These are phyloP conservation scores for Hassar affinis DNA, from an alignment of 2,113 vertebrate genomes.

Conservation along the genomic window DNA sequence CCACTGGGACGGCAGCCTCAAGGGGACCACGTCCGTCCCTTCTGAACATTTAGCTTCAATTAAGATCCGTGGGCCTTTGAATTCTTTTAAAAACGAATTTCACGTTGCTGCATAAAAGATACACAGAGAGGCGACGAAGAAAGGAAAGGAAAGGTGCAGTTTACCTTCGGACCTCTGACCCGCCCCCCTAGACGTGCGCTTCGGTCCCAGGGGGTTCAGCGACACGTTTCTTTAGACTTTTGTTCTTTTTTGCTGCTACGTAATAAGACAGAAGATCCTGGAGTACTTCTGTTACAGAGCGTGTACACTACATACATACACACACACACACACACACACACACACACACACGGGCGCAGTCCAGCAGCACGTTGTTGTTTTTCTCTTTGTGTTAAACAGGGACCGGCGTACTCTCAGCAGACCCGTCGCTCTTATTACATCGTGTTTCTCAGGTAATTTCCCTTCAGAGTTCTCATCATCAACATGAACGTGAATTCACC, in stretches of 20 bases:
- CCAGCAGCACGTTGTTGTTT: background rate
- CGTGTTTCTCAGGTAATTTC: slow-evolving; percentile 29
- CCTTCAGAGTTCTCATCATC: background rate
- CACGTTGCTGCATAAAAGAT: background rate
- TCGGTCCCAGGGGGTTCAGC: background rate
- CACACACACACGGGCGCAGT: background rate
- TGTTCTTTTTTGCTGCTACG: slow-evolving; percentile 53
- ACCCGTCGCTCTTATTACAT: background rate
- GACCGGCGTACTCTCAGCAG: slow-evolving; percentile 20
- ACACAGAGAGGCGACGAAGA: background rate
- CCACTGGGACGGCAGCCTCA: background rate
- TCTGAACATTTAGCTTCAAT: background rate
- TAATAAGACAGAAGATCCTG: slow-evolving; percentile 29
- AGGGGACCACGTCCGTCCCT: background rate
- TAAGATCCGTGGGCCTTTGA: background rate
- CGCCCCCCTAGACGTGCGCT: background rate
- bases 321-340: background rate
- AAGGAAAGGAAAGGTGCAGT: background rate
- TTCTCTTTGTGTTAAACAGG: slow-evolving; percentile 17
- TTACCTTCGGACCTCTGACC: slow-evolving; percentile 1
- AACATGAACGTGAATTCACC: background rate
- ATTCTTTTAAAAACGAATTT: background rate
- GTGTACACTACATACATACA: no score
- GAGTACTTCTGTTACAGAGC: slow-evolving; percentile 15
- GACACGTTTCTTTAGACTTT: background rate